phyloP scores from a whole-genome alignment of 1,140 invertebrate species.

The Pectinophora gossypiella region DNA sequence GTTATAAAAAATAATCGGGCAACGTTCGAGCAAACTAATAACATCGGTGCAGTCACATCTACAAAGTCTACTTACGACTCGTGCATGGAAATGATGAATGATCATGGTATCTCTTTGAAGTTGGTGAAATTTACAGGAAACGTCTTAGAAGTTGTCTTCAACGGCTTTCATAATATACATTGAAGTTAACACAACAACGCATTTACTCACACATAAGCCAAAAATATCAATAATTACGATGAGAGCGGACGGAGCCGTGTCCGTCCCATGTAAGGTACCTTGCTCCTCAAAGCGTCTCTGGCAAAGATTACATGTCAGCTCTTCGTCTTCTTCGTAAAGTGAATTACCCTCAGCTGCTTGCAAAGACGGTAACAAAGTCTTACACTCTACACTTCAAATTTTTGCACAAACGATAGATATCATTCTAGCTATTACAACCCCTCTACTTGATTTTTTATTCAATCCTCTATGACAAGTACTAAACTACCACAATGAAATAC shows the following conservation, averaged over 20 bases:
- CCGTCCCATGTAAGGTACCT: conserved; percentile 76
- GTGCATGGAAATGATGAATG: conserved; percentile 2
- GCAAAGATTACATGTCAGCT: conserved; percentile 81
- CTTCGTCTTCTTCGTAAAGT: conserved; percentile 81
- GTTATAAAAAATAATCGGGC: not conserved
- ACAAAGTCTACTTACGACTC: not conserved
- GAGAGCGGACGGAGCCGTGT: conserved; percentile 52
- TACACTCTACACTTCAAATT: conserved; percentile 48
- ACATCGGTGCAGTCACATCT: not conserved
- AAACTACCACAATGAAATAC: conserved; percentile 3
- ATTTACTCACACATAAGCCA: conserved; percentile 73
- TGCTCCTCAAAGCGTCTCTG: conserved; percentile 85
- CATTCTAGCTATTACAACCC: not conserved
- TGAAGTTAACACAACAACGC: conserved; percentile 62
- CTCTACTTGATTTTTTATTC: not conserved
- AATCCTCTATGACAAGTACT: not conserved
- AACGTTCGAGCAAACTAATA: not conserved
- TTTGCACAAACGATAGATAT: not conserved
- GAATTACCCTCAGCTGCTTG: conserved; percentile 80
- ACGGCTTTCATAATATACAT: conserved; percentile 17
- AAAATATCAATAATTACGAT: conserved; percentile 54
- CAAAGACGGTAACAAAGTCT: conserved; percentile 74
- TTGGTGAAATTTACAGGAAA: not conserved
- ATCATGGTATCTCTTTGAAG: not conserved
- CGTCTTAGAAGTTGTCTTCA: not conserved